Evolutionary conservation across 2,113 vertebrate species (phyloP).

Genomic region (Notiomystis cincta): DNA sequence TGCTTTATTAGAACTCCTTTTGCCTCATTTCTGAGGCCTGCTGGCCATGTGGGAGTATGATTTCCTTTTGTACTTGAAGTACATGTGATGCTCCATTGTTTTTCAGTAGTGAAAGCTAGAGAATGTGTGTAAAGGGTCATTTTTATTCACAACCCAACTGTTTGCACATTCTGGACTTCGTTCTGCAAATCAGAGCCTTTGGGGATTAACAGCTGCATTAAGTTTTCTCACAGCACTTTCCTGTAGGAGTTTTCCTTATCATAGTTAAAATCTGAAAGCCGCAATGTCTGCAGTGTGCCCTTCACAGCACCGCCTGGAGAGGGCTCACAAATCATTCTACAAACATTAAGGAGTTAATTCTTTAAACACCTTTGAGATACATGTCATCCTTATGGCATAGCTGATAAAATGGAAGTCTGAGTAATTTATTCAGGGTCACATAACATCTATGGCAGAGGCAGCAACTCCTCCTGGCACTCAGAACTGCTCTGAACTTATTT

Average conservation of each 20-base stretch:
- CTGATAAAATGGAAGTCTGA: conserved; percentile 5
- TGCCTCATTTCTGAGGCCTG: not conserved
- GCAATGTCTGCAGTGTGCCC: not conserved
- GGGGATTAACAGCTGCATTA: conserved; percentile 14
- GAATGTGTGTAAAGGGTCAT: not conserved
- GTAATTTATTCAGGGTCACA: conserved; percentile 29
- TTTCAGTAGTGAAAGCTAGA: not conserved
- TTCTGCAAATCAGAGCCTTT: conserved; percentile 4
- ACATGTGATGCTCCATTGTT: not conserved
- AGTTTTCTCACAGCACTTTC: not conserved
- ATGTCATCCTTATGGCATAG: not conserved
- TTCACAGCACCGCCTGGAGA: not conserved
- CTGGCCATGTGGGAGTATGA: not conserved
- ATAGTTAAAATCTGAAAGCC: not conserved
- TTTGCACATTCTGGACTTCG: not conserved
- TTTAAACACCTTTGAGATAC: not conserved
- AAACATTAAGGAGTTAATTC: conserved; percentile 30
- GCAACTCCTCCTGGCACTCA: not conserved
- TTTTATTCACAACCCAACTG: not conserved
- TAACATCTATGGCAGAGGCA: not conserved
- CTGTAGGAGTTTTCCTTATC: not conserved
- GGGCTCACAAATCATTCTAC: not conserved
- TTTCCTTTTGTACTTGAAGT: not conserved
- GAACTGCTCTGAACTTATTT: not conserved
- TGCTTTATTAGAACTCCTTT: not conserved